phyloP scores from a whole-genome alignment of 92 coral and sea anemone genomes.

The Bergia sp. region DNA sequence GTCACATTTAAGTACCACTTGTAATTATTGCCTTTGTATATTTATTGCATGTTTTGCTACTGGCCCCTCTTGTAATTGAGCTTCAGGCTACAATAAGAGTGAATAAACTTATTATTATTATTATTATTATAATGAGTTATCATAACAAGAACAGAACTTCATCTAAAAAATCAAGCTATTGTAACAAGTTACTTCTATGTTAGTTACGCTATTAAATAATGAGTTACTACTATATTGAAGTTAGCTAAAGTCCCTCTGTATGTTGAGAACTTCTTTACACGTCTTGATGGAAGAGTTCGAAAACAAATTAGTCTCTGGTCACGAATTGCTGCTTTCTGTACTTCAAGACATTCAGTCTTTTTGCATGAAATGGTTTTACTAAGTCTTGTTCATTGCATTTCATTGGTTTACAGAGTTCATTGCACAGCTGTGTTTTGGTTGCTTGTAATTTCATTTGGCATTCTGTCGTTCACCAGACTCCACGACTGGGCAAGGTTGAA shows the following conservation, averaged over 20 bases:
- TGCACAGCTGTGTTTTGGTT: neutral
- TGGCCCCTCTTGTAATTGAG: too few relatives aligned
- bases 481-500: slow-evolving; percentile 19
- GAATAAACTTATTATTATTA: too few relatives aligned
- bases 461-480: slow-evolving; percentile 15
- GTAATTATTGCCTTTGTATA: too few relatives aligned
- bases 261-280: neutral
- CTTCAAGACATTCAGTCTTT: neutral
- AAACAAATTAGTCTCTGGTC: neutral
- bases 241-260: neutral
- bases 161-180: too few relatives aligned
- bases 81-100: too few relatives aligned
- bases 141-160: too few relatives aligned
- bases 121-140: too few relatives aligned
- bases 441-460: neutral
- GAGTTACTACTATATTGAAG: too few relatives aligned
- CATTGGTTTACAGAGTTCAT: neutral
- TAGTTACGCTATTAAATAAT: too few relatives aligned
- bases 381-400: neutral
- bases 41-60: too few relatives aligned
- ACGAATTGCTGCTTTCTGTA: neutral
- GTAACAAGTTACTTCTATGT: too few relatives aligned
- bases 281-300: neutral
- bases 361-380: neutral
- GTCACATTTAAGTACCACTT: too few relatives aligned